Evolutionary conservation across 2,888 invertebrate genomes (phyloP).

Genomic region (Tinea semifulvella): DNA sequence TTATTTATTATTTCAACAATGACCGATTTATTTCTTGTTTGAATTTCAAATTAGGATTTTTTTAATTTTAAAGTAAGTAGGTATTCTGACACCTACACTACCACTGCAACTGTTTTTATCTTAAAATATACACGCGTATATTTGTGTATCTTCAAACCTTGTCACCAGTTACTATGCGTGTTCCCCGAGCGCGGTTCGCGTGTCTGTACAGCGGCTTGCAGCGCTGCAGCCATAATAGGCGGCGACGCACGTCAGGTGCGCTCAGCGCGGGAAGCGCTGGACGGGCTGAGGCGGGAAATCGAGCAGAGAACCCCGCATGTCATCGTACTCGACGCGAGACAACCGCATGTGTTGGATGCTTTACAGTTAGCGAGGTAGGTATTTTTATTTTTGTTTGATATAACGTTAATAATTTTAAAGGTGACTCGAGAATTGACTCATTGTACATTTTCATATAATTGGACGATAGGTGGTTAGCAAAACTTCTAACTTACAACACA

Average conservation of each 20-base stretch:
- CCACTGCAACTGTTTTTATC: no score
- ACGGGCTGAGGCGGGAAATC: constrained; percentile 50
- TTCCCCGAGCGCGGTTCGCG: constrained; percentile 73
- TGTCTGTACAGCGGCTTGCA: constrained; percentile 72
- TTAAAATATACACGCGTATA: no score
- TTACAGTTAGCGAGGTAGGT: constrained; percentile 71
- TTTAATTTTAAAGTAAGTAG: no score
- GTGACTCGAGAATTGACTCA: no score
- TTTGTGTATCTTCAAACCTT: no score
- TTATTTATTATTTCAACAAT: no score
- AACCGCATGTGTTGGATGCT: constrained; percentile 68
- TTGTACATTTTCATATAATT: no score
- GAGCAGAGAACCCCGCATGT: constrained; percentile 67
- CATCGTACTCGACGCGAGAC: constrained; percentile 71
- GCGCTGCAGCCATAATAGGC: constrained; percentile 68
- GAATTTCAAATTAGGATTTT: no score
- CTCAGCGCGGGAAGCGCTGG: constrained; percentile 63
- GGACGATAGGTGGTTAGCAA: no score
- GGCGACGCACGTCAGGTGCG: constrained; percentile 66
- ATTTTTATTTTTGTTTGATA: not conserved
- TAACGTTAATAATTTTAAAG: not conserved
- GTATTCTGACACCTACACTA: no score
- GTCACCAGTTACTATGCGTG: constrained; percentile 79
- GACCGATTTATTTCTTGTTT: no score
- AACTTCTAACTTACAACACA: no score